Conservation (phyloP, 64 coral and sea anemone genomes). For the Montipora efflorescens region DNA sequence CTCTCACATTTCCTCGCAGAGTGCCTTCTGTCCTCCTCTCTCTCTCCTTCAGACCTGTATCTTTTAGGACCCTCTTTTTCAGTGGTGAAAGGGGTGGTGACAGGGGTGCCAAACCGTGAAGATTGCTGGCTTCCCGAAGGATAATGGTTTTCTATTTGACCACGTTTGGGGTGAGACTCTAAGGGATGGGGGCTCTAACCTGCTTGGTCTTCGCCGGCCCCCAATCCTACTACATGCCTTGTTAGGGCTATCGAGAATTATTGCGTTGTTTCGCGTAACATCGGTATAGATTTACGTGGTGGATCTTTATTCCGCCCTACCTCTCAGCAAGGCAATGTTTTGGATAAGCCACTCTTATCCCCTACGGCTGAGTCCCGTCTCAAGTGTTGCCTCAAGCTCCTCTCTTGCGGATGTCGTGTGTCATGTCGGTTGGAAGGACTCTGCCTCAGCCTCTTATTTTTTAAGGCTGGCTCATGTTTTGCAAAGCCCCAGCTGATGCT, state of each 20-base stretch:
- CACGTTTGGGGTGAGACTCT: neutral
- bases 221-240: neutral
- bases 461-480: neutral
- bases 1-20: neutral
- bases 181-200: neutral
- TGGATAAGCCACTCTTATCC: conserved; percentile 11
- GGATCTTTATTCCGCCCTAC: conserved; percentile 36
- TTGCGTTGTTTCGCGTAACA: neutral
- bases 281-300: neutral
- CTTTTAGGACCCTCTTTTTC: neutral
- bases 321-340: conserved; percentile 16
- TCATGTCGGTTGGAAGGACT: conserved; percentile 17
- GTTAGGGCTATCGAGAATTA: neutral
- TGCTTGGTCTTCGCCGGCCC: neutral
- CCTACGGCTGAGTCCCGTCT: conserved; percentile 15
- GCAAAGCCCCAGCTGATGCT: conserved; percentile 35
- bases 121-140: neutral
- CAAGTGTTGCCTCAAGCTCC: conserved; percentile 8
- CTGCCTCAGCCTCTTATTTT: conserved; percentile 11
- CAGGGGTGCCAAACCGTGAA: neutral
- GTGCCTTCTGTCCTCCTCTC: neutral
- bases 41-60: neutral
- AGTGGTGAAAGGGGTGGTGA: neutral
- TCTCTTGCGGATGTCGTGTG: conserved; percentile 19
- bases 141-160: neutral